phyloP scores from a whole-genome alignment of 2,797 vertebrate genomes.

The Scyliorhinus canicula region DNA sequence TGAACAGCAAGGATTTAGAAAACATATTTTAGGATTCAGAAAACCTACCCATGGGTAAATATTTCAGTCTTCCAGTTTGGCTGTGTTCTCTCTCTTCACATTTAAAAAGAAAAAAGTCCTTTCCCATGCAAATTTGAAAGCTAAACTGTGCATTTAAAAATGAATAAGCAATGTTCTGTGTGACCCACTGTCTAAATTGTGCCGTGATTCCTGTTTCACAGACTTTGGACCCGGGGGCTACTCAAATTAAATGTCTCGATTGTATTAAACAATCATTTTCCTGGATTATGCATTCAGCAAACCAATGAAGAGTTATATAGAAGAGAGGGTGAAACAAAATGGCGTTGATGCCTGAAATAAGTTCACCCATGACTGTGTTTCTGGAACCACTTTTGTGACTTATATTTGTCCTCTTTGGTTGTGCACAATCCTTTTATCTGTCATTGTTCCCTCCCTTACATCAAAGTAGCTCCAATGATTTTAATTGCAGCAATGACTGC shows the following conservation, averaged over 20 bases:
- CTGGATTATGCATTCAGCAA: neutral
- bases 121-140: neutral
- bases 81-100: neutral
- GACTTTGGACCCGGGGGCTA: neutral
- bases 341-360: neutral
- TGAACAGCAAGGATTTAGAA: neutral
- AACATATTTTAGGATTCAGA: neutral
- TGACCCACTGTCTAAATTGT: neutral
- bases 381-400: neutral
- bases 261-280: neutral
- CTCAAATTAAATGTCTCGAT: neutral
- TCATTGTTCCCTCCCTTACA: neutral
- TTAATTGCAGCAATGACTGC: neutral
- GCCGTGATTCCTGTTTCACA: neutral
- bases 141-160: neutral
- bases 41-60: neutral
- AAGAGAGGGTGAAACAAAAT: neutral
- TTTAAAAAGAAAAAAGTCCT: neutral
- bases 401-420: neutral
- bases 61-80: neutral
- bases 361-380: neutral
- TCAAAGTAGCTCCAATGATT: neutral
- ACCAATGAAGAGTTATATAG: too few relatives aligned
- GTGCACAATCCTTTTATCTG: neutral
- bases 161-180: neutral